phyloP scores from a whole-genome alignment of 2,113 vertebrate genomes.

The Xyrauchen texanus region DNA sequence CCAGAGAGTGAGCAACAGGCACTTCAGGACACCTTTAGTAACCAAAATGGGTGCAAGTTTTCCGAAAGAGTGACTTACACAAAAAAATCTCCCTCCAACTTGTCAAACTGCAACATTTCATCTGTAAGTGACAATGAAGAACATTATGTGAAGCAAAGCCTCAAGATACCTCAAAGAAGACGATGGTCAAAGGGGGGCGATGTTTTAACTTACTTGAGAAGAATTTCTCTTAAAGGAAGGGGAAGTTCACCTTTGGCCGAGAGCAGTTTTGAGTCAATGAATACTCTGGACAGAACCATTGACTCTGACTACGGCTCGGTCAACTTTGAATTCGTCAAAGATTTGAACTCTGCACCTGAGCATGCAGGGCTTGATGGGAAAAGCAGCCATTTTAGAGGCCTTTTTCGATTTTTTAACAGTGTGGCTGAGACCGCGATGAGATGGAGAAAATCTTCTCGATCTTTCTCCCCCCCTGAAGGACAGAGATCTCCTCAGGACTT shows the following conservation, averaged over 20 bases:
- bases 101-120: conserved; percentile 72
- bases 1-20: conserved; percentile 70
- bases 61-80: conserved; percentile 65
- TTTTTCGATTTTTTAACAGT: conserved; percentile 84
- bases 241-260: conserved; percentile 73
- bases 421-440: conserved; percentile 82
- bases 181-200: conserved; percentile 77
- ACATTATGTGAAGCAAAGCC: conserved; percentile 66
- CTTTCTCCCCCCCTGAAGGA: conserved; percentile 76
- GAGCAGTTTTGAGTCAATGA: conserved; percentile 77
- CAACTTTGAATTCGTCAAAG: conserved; percentile 74
- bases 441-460: conserved; percentile 79
- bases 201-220: conserved; percentile 87
- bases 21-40: conserved; percentile 58
- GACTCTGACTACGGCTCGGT: conserved; percentile 78
- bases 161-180: conserved; percentile 65
- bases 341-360: conserved; percentile 69
- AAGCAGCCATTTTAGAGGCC: conserved; percentile 77
- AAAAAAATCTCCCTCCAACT: conserved; percentile 72
- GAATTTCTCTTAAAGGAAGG: conserved; percentile 79
- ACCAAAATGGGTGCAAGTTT: conserved; percentile 71
- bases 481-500: conserved; percentile 69
- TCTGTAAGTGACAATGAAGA: conserved; percentile 65
- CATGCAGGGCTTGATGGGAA: conserved; percentile 70
- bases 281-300: conserved; percentile 73